Percentiles rank a stretch among this genome's conserved stretches.
Conservation (phyloP, 2,888 invertebrate species). For the Phortica magna region DNA sequence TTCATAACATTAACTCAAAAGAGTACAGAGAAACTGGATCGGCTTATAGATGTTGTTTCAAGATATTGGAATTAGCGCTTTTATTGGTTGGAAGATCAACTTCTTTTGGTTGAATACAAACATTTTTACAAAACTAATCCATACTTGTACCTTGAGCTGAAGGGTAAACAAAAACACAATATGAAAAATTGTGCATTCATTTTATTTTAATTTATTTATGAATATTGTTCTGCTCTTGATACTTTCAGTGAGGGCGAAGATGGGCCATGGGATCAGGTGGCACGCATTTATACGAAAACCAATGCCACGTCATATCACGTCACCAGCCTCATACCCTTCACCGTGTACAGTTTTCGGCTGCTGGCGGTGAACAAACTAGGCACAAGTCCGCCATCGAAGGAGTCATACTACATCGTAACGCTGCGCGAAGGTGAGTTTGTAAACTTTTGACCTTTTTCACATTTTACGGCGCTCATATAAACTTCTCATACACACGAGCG, state of each 20-base stretch:
- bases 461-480: conserved; percentile 3
- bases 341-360: conserved; percentile 87
- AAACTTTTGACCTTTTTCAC: background rate
- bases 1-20: no score
- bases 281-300: conserved; percentile 82
- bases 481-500: conserved; percentile 8
- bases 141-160: no score
- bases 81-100: no score
- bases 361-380: conserved; percentile 86
- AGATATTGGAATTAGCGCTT: no score
- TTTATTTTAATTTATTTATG: no score
- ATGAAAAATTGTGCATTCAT: no score
- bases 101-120: no score
- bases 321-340: conserved; percentile 84
- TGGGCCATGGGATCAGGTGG: conserved; percentile 83
- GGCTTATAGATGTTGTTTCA: no score
- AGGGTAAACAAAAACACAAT: no score
- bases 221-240: conserved; percentile 18
- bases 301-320: conserved; percentile 84
- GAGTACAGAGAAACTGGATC: no score
- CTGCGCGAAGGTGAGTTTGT: conserved; percentile 83
- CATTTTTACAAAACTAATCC: no score
- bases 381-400: conserved; percentile 83
- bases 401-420: conserved; percentile 86
- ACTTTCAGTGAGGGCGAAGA: conserved; percentile 83